Conservation (phyloP, 2,113 vertebrate genomes). For the Esox niger region DNA sequence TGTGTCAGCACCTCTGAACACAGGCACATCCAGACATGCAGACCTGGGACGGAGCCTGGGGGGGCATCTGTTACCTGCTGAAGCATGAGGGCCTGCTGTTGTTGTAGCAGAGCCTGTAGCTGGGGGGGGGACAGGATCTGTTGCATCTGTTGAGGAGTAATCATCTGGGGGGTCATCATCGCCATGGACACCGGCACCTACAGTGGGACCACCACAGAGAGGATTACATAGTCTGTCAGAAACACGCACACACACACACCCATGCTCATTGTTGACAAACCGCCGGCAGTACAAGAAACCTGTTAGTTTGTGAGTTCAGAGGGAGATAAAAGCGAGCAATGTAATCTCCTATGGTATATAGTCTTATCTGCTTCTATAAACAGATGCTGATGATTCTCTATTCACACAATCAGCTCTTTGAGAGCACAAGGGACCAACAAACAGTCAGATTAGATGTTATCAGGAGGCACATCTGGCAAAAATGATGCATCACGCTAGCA, state of each 20-base stretch:
- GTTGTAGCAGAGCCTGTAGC: slow-evolving; percentile 95
- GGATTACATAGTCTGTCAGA: background rate
- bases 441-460: slow-evolving; percentile 74
- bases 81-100: slow-evolving; percentile 97
- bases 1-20: slow-evolving; percentile 56
- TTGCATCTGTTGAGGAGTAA: slow-evolving; percentile 98
- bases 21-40: slow-evolving; percentile 52
- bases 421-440: slow-evolving; percentile 66
- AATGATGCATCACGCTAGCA: too few relatives aligned
- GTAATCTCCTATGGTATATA: slow-evolving; percentile 54
- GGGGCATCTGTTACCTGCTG: slow-evolving; percentile 82
- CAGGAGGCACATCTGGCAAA: slow-evolving; percentile 23
- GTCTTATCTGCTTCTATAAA: slow-evolving; percentile 74
- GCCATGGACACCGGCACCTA: slow-evolving; percentile 97
- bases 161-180: slow-evolving; percentile 99
- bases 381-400: slow-evolving; percentile 67
- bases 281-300: slow-evolving; percentile 30
- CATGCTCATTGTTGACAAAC: background rate
- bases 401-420: slow-evolving; percentile 58
- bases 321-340: slow-evolving; percentile 48
- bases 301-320: slow-evolving; percentile 42
- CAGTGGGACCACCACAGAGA: background rate
- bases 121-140: slow-evolving; percentile 97
- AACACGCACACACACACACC: slow-evolving; percentile 9
- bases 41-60: slow-evolving; percentile 28